Percentiles rank a stretch among this genome's conserved stretches.
These are phyloP conservation scores for Metalampra italica DNA, from an alignment of 2,888 invertebrate species.

Conservation along the genomic window DNA sequence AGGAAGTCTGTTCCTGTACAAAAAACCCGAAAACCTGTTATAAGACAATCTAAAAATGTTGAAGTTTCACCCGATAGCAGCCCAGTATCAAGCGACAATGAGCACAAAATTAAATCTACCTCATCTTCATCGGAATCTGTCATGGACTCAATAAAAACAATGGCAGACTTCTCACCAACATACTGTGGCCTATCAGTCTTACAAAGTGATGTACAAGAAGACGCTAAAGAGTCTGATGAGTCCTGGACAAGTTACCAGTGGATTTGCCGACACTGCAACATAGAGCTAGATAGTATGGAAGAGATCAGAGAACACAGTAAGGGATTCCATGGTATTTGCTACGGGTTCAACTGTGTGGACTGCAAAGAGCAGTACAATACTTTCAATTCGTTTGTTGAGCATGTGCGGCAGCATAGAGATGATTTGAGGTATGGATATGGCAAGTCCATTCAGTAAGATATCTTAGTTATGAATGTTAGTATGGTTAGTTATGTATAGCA, in stretches of 20 bases:
- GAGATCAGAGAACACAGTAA: not conserved
- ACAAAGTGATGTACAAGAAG: not conserved
- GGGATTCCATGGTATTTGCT: not conserved
- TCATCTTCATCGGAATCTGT: too few relatives aligned
- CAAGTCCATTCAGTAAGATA: too few relatives aligned
- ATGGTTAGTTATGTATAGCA: too few relatives aligned
- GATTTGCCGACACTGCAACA: not conserved
- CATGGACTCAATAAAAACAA: not conserved
- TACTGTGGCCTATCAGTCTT: not conserved
- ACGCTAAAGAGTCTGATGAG: not conserved
- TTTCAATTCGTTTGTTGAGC: not conserved
- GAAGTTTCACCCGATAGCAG: too few relatives aligned
- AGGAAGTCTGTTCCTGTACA: too few relatives aligned
- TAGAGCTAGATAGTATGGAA: not conserved
- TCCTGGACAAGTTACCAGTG: not conserved
- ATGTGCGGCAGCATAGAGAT: conserved; percentile 1
- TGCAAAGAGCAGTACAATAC: not conserved
- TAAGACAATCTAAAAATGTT: too few relatives aligned
- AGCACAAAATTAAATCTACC: too few relatives aligned
- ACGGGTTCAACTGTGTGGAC: not conserved
- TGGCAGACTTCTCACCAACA: not conserved
- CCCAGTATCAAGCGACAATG: too few relatives aligned
- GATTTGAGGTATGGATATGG: not conserved
- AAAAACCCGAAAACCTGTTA: too few relatives aligned
- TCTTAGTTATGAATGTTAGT: too few relatives aligned